These are phyloP conservation scores for Sphaerophoria taeniata DNA, from an alignment of 2,888 invertebrate species.

Conservation along the genomic window DNA sequence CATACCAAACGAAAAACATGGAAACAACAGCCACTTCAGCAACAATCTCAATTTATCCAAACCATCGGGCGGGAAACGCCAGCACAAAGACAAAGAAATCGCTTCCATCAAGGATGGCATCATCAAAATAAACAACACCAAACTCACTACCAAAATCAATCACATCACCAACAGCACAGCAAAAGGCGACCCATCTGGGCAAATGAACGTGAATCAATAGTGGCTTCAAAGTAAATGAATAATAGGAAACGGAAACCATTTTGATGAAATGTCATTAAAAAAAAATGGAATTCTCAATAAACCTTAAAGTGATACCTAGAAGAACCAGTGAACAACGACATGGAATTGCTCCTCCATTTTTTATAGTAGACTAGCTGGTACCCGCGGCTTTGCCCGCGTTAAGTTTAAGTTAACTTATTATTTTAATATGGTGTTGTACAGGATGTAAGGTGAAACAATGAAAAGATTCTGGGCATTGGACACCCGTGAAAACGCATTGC, in stretches of 20 bases:
- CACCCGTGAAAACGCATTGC: too few species aligned
- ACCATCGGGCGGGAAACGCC: slow-evolving; percentile 44
- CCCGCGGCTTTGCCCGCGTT: too few species aligned
- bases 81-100: slow-evolving; percentile 61
- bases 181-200: slow-evolving; percentile 66
- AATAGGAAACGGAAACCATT: not conserved
- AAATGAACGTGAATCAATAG: slow-evolving; percentile 48
- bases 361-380: slow-evolving; percentile 6
- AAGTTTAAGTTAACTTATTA: too few species aligned
- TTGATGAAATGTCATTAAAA: not conserved
- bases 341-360: slow-evolving; percentile 62
- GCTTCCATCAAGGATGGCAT: slow-evolving; percentile 67
- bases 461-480: too few species aligned
- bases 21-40: slow-evolving; percentile 78
- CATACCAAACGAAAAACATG: slow-evolving; percentile 78
- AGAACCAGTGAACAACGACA: slow-evolving; percentile 70
- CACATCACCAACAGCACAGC: slow-evolving; percentile 62
- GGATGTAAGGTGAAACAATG: too few species aligned
- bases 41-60: slow-evolving; percentile 66
- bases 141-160: slow-evolving; percentile 53
- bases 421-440: too few species aligned
- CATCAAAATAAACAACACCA: slow-evolving; percentile 52
- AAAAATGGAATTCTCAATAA: not conserved
- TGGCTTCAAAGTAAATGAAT: slow-evolving; percentile 7
- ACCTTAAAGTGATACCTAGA: slow-evolving; percentile 30